Evolutionary conservation across 1,140 invertebrate species (phyloP), one percentile per base, ranked within the genome.

Genomic region (Brachionus calyciflorus): DNA sequence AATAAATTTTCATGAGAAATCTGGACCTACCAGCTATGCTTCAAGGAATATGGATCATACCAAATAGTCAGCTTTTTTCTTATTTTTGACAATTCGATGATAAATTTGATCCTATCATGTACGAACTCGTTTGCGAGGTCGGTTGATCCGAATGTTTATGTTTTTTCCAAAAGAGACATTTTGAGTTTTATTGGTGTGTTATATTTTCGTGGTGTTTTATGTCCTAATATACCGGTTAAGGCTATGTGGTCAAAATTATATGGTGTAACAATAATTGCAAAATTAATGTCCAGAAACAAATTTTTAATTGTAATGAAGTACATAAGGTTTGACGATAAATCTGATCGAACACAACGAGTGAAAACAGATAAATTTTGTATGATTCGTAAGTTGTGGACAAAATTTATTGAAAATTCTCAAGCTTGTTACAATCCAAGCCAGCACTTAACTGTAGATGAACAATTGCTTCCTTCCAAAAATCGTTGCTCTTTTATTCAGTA

Each of bases 151-250:
- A 49, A 49, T n/a, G 0, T 49, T 49, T n/a, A n/a, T n/a, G 17
- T 17, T 19, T 49, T 49, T 49, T 19, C 9, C 17, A 49, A 49
- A 49, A 21, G 21, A 49, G 48, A 49, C 21, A 49, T 49, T 14
- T 49, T 49, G 21, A 2, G n/a, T 49, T 49, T 49, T 49, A n/a
- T n/a, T n/a, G n/a, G n/a, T n/a, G 30, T 49, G 46, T 26, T 63
- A 37, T 78, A 46, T 78, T 24, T 65, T 17, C 76, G 76, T 53
- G 40, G 40, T 40, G n/a, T 57, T 14, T 14, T 57, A 12, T 57
- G 53, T 57, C 17, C 53, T 7, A 57, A 57, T 30, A 12, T 19
- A 12, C 53, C 53, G 1, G 19, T 30, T 30, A 57, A 57, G 19
- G 24, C 53, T 3, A 30, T 57, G 53, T 57, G 53, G 53, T 26